Percentiles rank a stretch among this genome's conserved stretches.
Evolutionary conservation across 2,113 vertebrate species (phyloP).

Genomic region (Eolophus roseicapilla): DNA sequence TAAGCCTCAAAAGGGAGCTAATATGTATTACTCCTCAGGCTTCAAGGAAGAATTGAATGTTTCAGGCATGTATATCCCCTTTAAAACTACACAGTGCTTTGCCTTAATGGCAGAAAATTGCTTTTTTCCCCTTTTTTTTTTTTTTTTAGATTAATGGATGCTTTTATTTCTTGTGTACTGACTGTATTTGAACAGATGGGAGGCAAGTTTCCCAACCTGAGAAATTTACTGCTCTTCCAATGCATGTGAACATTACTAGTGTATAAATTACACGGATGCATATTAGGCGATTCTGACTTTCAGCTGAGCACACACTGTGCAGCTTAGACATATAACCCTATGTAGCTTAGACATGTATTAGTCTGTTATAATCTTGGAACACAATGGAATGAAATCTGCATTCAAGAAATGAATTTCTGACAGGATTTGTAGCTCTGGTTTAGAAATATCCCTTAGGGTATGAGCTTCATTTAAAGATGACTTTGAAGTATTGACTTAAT

Average conservation of each 20-base stretch:
- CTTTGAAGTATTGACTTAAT: conserved; percentile 46
- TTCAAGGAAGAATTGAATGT: background rate
- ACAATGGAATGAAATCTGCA: background rate
- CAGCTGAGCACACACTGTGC: fast-evolving
- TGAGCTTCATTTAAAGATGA: conserved; percentile 7
- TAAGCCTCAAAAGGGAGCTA: background rate
- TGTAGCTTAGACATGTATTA: background rate
- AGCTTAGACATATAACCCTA: background rate
- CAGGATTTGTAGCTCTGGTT: background rate
- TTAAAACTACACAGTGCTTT: background rate
- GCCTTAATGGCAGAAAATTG: background rate
- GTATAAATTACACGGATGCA: background rate
- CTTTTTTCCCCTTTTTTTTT: background rate
- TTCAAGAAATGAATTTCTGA: background rate
- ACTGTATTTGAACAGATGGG: background rate
- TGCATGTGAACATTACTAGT: background rate
- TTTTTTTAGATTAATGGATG: background rate
- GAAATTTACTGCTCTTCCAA: background rate
- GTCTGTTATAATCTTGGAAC: background rate
- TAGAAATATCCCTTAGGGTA: background rate
- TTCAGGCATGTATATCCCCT: background rate
- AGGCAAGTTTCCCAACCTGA: background rate
- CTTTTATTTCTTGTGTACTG: background rate
- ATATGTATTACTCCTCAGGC: background rate
- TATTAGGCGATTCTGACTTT: background rate